Percentiles rank a stretch among this genome's conserved stretches.
Evolutionary conservation across 1,140 invertebrate species (phyloP).

Genomic region (Drosophila hydei): DNA sequence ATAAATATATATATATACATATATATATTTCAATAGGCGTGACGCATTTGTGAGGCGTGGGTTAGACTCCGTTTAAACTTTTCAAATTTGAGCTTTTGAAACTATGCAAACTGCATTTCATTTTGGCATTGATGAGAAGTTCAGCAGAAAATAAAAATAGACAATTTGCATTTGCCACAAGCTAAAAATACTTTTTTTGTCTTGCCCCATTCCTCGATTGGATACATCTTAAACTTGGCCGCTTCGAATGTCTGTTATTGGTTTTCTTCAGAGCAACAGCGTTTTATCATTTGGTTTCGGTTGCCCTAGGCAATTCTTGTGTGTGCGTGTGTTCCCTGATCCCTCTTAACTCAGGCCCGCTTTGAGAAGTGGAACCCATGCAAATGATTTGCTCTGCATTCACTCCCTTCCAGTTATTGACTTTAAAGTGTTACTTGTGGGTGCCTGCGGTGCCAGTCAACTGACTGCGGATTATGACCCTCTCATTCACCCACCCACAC

Average conservation of each 20-base stretch:
- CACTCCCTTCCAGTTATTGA: conserved; percentile 39
- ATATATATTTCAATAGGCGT: conserved; percentile 17
- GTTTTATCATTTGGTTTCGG: conserved; percentile 54
- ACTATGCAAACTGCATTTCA: conserved; percentile 8
- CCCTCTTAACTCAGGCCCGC: background rate
- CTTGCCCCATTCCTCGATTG: background rate
- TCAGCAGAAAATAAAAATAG: conserved; percentile 12
- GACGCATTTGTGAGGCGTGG: conserved; percentile 31
- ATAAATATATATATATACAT: conserved; percentile 1
- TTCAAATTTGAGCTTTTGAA: background rate
- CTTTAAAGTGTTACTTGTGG: conserved; percentile 50
- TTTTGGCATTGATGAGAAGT: background rate
- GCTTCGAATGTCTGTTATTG: conserved; percentile 59
- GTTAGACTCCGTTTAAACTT: background rate
- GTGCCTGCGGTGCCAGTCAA: conserved; percentile 16
- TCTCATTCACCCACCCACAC: background rate
- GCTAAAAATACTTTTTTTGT: conserved; percentile 1
- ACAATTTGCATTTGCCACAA: background rate
- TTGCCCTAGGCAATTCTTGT: conserved; percentile 66
- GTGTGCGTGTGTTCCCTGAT: conserved; percentile 51
- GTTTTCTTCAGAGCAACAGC: conserved; percentile 47
- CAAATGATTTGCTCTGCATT: conserved; percentile 39
- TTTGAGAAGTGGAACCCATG: conserved; percentile 19
- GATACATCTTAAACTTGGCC: conserved; percentile 46
- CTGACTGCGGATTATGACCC: conserved; percentile 29